Percentiles rank a stretch among this genome's conserved stretches.
phyloP scores from a whole-genome alignment of 1,140 invertebrate species.

The Cherax destructor region DNA sequence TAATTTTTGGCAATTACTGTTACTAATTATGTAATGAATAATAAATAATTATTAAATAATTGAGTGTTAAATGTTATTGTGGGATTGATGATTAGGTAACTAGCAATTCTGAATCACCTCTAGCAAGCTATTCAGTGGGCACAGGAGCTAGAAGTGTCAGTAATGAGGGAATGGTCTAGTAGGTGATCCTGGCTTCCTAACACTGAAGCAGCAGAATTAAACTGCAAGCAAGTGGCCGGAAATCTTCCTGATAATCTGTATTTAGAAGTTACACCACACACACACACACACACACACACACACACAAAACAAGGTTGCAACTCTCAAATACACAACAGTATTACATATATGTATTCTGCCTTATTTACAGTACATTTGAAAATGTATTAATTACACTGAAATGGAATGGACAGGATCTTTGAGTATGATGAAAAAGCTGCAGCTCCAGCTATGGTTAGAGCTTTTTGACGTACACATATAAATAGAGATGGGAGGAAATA shows the following conservation, averaged over 20 bases:
- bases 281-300: conserved; percentile 15
- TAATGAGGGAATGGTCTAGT: too few species aligned
- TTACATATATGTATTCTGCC: not conserved
- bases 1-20: too few species aligned
- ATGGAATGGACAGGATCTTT: conserved; percentile 8
- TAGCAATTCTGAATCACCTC: too few species aligned
- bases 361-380: not conserved
- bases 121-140: too few species aligned
- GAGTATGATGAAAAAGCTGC: not conserved
- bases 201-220: too few species aligned
- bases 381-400: not conserved
- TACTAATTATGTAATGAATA: too few species aligned
- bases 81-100: too few species aligned
- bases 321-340: not conserved
- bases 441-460: not conserved
- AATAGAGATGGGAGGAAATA: not conserved
- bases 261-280: not conserved
- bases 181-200: too few species aligned
- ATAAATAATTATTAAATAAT: too few species aligned
- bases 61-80: too few species aligned
- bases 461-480: not conserved
- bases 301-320: not conserved
- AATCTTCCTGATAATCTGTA: not conserved
- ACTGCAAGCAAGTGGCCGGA: too few species aligned
- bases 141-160: too few species aligned